Evolutionary conservation across 2,888 invertebrate species (phyloP).

Genomic region (Hypselothyrea guttata): DNA sequence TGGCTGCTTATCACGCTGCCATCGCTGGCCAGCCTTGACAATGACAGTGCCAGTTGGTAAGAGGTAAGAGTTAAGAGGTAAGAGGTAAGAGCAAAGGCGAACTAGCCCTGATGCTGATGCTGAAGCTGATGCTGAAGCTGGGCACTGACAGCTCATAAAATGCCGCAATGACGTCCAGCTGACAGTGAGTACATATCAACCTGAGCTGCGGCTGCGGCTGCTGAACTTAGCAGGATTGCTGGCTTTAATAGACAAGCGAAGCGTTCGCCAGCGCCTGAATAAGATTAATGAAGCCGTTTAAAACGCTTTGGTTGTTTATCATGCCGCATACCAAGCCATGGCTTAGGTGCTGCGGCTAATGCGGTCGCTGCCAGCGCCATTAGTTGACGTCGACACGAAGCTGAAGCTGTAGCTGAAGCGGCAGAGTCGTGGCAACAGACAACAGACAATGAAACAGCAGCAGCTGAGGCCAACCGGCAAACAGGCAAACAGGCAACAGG

Average conservation of each 20-base stretch:
- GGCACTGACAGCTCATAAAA: constrained; percentile 64
- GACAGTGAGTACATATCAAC: constrained; percentile 67
- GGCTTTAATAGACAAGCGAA: constrained; percentile 73
- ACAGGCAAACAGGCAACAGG: constrained; percentile 49
- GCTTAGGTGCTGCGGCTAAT: constrained; percentile 57
- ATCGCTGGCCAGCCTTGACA: constrained; percentile 28
- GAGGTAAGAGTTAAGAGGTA: not conserved
- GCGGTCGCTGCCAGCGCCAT: constrained; percentile 47
- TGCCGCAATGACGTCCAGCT: constrained; percentile 70
- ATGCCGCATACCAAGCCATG: constrained; percentile 45
- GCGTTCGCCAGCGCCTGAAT: constrained; percentile 68
- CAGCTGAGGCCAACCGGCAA: constrained; percentile 10
- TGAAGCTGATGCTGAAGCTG: constrained; percentile 12
- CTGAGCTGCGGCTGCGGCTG: constrained; percentile 57
- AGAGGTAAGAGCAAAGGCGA: not conserved
- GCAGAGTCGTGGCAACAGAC: constrained; percentile 34
- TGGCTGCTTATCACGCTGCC: constrained; percentile 17
- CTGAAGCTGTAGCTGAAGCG: constrained; percentile 23
- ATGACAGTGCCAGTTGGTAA: constrained; percentile 35
- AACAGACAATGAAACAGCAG: not conserved
- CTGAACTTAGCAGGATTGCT: constrained; percentile 58
- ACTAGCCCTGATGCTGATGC: constrained; percentile 17
- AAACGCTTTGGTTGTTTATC: constrained; percentile 81
- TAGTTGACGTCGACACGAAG: constrained; percentile 56
- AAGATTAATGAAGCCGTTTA: constrained; percentile 82